Evolutionary conservation across 37 sponge, comb jelly and placozoan genomes (phyloP), one percentile per base, ranked within the genome.

Genomic region (Cladorhizidae sp.): DNA sequence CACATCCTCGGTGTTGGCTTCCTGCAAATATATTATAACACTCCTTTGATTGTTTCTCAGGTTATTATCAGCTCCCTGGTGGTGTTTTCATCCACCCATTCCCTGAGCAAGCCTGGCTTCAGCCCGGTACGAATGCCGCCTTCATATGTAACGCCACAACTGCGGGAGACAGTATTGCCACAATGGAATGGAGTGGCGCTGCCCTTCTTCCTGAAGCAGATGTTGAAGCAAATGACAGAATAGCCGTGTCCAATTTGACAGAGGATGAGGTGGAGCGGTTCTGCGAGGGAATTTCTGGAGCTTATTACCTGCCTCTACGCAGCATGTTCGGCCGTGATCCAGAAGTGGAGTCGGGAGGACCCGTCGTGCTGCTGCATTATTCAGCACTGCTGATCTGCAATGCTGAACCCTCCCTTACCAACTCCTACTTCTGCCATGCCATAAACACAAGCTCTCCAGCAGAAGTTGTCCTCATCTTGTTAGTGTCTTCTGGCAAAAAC

Each of bases 81-180:
- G 35, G 7, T 15, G 67, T 65, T 15, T 14, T 65, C 2, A 32
- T 65, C 35, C 17, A 65, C 11, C 67, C 31, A 31, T 65, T 65
- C 32, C 36, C 67, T 31, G 3, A 65, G 33, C 2, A 29, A 17
- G 35, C 32, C 7, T 7, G 3, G 2, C 11, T 65, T 15, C 17
- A 25, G 35, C 36, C 67, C 32, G 33, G 35, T 65, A 11, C 67
- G 5, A 50, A 23, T 14, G 42, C 0, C n/a, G 17, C 1, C 51
- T 23, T 73, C 12, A 45, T 73, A n/a, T 73, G 73, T 31, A 73
- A 73, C 51, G 73, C 73, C 32, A 50, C 73, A n/a, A 41, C 42
- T 32, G 67, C 32, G 26, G 67, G 32, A 3, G 36, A 65, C 32
- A 65, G 67, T 31, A 65, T 3, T 17, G 35, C 32, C 2, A 65